phyloP scores from a whole-genome alignment of 1,140 invertebrate genomes.

The Saccostrea echinata region DNA sequence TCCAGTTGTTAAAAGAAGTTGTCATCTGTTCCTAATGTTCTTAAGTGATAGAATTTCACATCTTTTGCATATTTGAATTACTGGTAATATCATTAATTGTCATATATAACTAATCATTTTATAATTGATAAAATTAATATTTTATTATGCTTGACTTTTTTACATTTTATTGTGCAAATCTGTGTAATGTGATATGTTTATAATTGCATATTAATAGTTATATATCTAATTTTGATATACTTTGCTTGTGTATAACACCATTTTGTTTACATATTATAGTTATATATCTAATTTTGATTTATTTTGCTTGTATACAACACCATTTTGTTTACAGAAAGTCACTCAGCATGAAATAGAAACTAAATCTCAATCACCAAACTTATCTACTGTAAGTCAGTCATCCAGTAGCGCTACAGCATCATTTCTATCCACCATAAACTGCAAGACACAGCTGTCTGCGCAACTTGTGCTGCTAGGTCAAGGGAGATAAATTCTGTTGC shows the following conservation, averaged over 20 bases:
- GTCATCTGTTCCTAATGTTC: neutral
- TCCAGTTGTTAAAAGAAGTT: neutral
- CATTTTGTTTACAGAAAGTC: conserved; percentile 35
- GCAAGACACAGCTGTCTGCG: no score
- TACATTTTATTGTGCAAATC: neutral
- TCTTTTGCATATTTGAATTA: neutral
- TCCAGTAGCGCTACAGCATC: no score
- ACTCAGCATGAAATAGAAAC: conserved; percentile 14
- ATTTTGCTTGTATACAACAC: neutral
- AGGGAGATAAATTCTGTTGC: no score
- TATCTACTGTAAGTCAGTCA: conserved; percentile 1
- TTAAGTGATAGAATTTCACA: neutral
- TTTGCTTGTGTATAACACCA: no score
- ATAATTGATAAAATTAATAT: neutral
- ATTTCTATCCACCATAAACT: no score
- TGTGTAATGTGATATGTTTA: neutral
- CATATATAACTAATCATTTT: neutral
- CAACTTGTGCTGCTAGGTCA: no score
- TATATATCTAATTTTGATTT: neutral
- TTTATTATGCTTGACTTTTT: neutral
- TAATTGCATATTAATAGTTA: neutral
- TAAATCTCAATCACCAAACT: neutral
- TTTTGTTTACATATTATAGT: no score
- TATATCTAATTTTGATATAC: neutral
- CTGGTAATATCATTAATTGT: neutral